Evolutionary conservation across 1,140 invertebrate species (phyloP).

Genomic region (Drosophila cardini): DNA sequence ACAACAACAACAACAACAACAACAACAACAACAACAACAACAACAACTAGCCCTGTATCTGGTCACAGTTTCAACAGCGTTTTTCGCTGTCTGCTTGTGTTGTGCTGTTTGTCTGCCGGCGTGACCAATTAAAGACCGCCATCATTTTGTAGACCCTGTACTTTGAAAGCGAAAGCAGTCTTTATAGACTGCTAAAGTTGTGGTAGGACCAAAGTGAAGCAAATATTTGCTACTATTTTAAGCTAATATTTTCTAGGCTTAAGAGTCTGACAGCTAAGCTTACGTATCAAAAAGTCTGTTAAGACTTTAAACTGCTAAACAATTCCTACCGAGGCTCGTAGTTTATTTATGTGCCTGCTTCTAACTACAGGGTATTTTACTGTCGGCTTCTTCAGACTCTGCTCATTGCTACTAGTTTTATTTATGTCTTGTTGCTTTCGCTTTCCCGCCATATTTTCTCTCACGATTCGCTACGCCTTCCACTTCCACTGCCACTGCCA

Average conservation of each 20-base stretch:
- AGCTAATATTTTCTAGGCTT: too few relatives aligned
- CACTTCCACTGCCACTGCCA: constrained; percentile 19
- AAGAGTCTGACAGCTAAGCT: too few relatives aligned
- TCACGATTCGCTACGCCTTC: constrained; percentile 72
- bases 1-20: constrained; percentile 17
- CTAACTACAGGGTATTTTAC: too few relatives aligned
- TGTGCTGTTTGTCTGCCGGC: constrained; percentile 57
- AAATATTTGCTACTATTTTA: too few relatives aligned
- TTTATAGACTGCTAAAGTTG: too few relatives aligned
- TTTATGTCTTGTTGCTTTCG: constrained; percentile 67
- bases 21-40: constrained; percentile 18
- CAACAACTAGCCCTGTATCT: constrained; percentile 43
- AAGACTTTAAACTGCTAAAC: too few relatives aligned
- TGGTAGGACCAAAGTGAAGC: too few relatives aligned
- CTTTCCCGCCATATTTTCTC: constrained; percentile 30
- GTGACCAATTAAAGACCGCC: constrained; percentile 78
- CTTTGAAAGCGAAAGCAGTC: too few relatives aligned
- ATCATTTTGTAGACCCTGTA: constrained; percentile 41
- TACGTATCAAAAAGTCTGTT: too few relatives aligned
- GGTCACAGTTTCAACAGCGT: constrained; percentile 45
- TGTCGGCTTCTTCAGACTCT: too few relatives aligned
- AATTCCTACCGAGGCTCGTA: too few relatives aligned
- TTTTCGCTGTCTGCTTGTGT: constrained; percentile 14
- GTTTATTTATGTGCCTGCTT: too few relatives aligned
- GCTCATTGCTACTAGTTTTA: constrained; percentile 29